Percentiles rank a stretch among this genome's conserved stretches.
Conservation (phyloP, 1,140 invertebrate species). For the Apolygus lucorum region DNA sequence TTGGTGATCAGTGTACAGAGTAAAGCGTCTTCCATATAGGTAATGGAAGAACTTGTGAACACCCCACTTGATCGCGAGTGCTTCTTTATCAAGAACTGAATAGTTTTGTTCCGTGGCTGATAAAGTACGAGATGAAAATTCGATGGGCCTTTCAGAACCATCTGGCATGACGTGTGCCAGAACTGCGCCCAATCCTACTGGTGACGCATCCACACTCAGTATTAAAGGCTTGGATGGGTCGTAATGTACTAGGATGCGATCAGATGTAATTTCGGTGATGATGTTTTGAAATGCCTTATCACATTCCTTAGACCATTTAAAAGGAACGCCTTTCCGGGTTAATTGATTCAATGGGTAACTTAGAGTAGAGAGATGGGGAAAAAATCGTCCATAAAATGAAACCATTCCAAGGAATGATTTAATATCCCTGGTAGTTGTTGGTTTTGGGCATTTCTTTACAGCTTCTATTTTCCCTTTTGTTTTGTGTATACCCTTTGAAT, state of each 20-base stretch:
- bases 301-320: not conserved
- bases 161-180: conserved; percentile 31
- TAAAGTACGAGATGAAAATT: conserved; percentile 35
- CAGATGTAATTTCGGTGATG: conserved; percentile 12
- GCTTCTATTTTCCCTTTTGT: not conserved
- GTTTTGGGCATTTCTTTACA: conserved; percentile 13
- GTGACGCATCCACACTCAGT: conserved; percentile 33
- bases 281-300: not conserved
- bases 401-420: conserved; percentile 33
- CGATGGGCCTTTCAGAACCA: not conserved
- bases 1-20: conserved; percentile 42
- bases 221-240: conserved; percentile 26
- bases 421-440: conserved; percentile 25
- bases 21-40: conserved; percentile 40
- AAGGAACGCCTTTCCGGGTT: not conserved
- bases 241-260: conserved; percentile 30
- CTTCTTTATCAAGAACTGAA: conserved; percentile 43
- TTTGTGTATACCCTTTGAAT: conserved; percentile 25
- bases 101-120: conserved; percentile 40
- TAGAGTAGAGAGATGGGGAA: conserved; percentile 17
- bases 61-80: conserved; percentile 32
- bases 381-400: conserved; percentile 22
- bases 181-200: conserved; percentile 33
- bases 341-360: conserved; percentile 18
- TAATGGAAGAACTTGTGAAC: not conserved